Evolutionary conservation across 2,797 vertebrate species (phyloP), one percentile per base, ranked within the genome.

Genomic region (Catharus ustulatus): DNA sequence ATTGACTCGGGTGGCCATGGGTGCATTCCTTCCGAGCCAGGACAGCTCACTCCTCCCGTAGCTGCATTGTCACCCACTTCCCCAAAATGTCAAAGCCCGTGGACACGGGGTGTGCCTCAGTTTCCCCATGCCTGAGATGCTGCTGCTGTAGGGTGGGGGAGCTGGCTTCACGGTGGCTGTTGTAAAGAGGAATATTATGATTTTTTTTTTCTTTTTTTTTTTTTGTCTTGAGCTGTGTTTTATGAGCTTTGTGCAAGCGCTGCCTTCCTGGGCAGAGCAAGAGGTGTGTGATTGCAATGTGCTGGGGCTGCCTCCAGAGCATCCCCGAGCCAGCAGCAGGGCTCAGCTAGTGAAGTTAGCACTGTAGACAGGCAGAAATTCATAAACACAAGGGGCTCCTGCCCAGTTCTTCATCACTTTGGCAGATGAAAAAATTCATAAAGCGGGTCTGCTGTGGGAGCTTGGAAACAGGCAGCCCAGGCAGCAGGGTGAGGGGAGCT

Each of bases 81-180:
- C 63, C 54, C 4, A 13, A 61, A 57, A 10, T 1, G 6, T 19
- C 16, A 46, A 40, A 63, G 36, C 43, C 16, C 0, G 0, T 3
- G 48, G 18, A 3, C 0, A 0, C 2, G 1, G 73, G 80, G 73
- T 1, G 86, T 96, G 95, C 93, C 90, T 95, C 84, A 32, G 84
- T 90, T 95, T 96, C 93, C 95, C 90, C 73, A 32, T 63, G 49
- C 69, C 59, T 29, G 9, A 82, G 63, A 46, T 79, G 5, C 5
- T 55, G 68, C 57, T 43, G 59, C 61, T 55, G 21, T 11, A 30
- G 83, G 82, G 88, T 0, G 17, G 71, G 17, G 75, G 17, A 57
- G 43, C 55, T 82, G 68, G 10, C 11, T 67, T 76, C 11, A 23
- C 8, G 0, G 29, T 15, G 38, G 6, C 40, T 67, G 22, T 8